Base-by-base conservation (phyloP, 1,140 invertebrate genomes). In the Nebria ingens region DNA sequence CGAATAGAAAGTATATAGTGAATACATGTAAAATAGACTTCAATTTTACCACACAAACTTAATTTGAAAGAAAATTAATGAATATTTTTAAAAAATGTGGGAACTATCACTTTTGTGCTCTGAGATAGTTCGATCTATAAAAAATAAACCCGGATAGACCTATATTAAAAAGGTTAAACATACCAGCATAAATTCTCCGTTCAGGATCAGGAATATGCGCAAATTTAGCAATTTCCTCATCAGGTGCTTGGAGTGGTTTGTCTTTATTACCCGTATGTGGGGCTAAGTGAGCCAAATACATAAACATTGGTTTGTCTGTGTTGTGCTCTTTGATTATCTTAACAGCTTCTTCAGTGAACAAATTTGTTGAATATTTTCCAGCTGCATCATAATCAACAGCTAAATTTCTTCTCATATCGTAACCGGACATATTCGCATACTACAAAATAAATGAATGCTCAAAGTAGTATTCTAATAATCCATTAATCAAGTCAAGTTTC, bases 221-320 rank as follows among this genome's bases (percentile, higher is more conserved):
- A 71, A 92, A 93, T 60, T 82, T 78, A 6, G 84, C 77, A 0
- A 93, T 73, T 66, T 83, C 80, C 59, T 91, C 84, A 21, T 82
- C 75, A 0, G 91, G 91, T 0, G 91, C 91, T 73, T 95, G 89
- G n/a, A 93, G 69, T 0, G 82, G 79, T 42, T 83, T 72, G 25
- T 80, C 76, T 0, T 71, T 68, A 64, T 87, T 88, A 3, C 79
- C 89, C 1, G 83, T 76, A 65, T 93, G 91, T 0, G 87, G 83
- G 0, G 90, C 89, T 40, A 88, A 76, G 65, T 93, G 88, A 0
- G 82, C 78, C 22, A 93, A 59, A 59, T 86, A 82, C 20, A 93
- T 69, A 62, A 91, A 91, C 57, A 92, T 66, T 0, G 89, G 87
- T 49, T 58, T 64, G 17, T 73, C 60, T 13, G 58, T 61, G 34